Conservation (phyloP, 1,140 invertebrate species). For the Epicauta chinensis region DNA sequence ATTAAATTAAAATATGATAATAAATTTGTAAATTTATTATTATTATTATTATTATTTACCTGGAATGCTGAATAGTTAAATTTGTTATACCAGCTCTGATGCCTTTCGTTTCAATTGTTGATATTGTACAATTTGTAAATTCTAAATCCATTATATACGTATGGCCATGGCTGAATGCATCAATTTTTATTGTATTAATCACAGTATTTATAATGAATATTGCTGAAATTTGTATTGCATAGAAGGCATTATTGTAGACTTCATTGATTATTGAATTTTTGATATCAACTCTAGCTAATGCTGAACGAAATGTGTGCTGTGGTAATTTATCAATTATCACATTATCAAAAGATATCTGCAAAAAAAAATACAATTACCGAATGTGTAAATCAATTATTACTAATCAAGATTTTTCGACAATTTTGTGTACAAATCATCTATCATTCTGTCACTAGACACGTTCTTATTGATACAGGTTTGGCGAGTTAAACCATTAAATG, state of each 20-base stretch:
- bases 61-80: slow-evolving; percentile 59
- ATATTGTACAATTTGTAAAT: slow-evolving; percentile 53
- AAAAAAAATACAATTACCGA: no score
- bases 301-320: slow-evolving; percentile 55
- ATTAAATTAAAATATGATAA: background rate
- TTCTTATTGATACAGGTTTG: no score
- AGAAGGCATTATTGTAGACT: slow-evolving; percentile 57
- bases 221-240: slow-evolving; percentile 53
- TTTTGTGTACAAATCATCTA: no score
- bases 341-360: slow-evolving; percentile 61
- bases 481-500: no score
- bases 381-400: no score
- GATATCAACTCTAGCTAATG: slow-evolving; percentile 54
- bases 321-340: slow-evolving; percentile 54
- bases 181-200: slow-evolving; percentile 51
- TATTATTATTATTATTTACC: slow-evolving; percentile 44
- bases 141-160: slow-evolving; percentile 56
- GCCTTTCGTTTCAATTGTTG: slow-evolving; percentile 51
- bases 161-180: slow-evolving; percentile 54
- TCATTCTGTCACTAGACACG: no score
- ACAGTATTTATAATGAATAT: slow-evolving; percentile 57
- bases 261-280: slow-evolving; percentile 48
- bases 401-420: background rate
- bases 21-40: background rate
- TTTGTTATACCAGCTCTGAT: slow-evolving; percentile 57